Base-by-base conservation (phyloP, 2,113 vertebrate species). In the Anser brachyrhynchus region DNA sequence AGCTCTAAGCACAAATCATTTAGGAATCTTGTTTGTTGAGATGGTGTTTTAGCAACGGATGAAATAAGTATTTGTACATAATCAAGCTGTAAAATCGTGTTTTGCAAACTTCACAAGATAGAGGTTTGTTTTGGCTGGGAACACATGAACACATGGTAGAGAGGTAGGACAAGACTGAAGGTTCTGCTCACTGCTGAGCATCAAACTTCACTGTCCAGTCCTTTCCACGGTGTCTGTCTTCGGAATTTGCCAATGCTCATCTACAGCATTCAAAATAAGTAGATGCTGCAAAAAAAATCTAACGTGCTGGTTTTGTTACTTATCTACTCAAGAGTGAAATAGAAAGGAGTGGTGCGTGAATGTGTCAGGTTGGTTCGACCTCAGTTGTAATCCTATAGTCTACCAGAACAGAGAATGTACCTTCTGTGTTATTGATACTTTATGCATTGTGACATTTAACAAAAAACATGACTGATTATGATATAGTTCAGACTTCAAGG, bases 1-100 rank as follows among this genome's bases (percentile, higher is more conserved):
- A 87, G 65, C 54, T 62, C 44, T 6, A 11, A 80, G 58, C 1
- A 77, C 33, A 66, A 90, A 73, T 84, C 33, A 28, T 49, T 12
- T 12, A 67, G 41, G 65, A 54, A 35, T 51, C 72, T 74, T 78
- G 61, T 90, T 84, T 94, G 85, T 78, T 87, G 87, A 79, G 74
- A 17, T 8, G 43, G 73, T 95, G 93, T 58, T 93, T 89, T 87
- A 95, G 94, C 90, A 95, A 92, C 41, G 3, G 58, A 4, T 13
- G 37, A 3, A 51, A 11, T 19, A 1, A 52, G 71, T 52, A 2
- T 65, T 75, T 88, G 83, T 25, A 41, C 66, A 37, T 2, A 13
- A 46, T 4, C 39, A 52, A 64, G 78, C 70, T 89, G 88, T 59
- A 39, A 41, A 81, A 66, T 54, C 13, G 14, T 20, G 14, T 5